phyloP scores from a whole-genome alignment of 2,888 invertebrate species.

The Nipponacmea schrenckii region DNA sequence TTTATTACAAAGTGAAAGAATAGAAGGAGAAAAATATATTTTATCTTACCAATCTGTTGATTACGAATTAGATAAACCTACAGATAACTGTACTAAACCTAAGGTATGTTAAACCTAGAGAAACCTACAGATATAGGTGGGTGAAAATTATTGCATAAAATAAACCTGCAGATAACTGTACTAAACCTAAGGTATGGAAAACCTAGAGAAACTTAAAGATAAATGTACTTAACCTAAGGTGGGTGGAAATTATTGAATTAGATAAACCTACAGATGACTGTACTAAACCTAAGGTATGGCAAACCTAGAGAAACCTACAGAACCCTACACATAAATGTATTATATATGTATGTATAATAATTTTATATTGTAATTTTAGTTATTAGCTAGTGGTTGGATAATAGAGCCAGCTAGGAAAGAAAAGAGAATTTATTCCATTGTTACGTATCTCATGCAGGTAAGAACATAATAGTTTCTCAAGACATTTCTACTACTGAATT shows the following conservation, averaged over 20 bases:
- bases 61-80: slow-evolving; percentile 35
- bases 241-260: neutral
- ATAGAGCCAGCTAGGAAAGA: slow-evolving; percentile 60
- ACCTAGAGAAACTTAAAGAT: slow-evolving; percentile 31
- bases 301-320: slow-evolving; percentile 29
- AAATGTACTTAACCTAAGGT: slow-evolving; percentile 29
- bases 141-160: neutral
- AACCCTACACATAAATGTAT: slow-evolving; percentile 27
- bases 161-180: too few species aligned
- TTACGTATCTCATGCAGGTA: slow-evolving; percentile 63
- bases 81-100: slow-evolving; percentile 24
- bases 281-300: too few species aligned
- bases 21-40: slow-evolving; percentile 57
- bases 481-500: neutral
- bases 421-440: slow-evolving; percentile 56
- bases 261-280: too few species aligned
- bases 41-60: slow-evolving; percentile 55
- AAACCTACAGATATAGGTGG: slow-evolving; percentile 27
- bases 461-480: slow-evolving; percentile 10
- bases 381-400: slow-evolving; percentile 63
- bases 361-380: slow-evolving; percentile 34
- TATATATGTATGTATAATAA: slow-evolving; percentile 25
- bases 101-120: slow-evolving; percentile 30
- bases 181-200: neutral
- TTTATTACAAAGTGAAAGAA: slow-evolving; percentile 56